These are phyloP conservation scores for Paralichthys olivaceus DNA, from an alignment of 2,113 vertebrate genomes.

Conservation along the genomic window DNA sequence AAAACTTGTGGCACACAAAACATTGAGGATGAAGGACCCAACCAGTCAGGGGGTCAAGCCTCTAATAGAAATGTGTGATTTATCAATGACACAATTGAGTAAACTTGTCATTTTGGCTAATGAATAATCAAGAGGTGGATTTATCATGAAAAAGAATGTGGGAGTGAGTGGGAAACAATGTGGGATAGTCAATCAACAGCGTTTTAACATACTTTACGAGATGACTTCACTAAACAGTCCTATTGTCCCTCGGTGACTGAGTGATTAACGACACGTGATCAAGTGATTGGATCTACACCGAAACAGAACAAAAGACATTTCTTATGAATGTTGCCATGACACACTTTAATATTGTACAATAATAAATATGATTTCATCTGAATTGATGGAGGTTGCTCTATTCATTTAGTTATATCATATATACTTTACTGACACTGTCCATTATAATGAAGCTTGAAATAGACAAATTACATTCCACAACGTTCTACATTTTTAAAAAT, in stretches of 20 bases:
- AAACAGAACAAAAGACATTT: background rate
- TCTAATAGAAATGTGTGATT: no score
- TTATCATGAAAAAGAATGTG: background rate
- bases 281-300: background rate
- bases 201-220: background rate
- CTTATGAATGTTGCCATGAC: no score
- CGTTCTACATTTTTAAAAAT: no score
- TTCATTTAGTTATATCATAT: background rate
- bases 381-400: background rate
- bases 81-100: background rate
- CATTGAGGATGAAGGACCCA: no score
- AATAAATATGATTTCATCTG: no score
- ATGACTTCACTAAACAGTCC: background rate
- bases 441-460: background rate
- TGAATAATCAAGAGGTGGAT: background rate
- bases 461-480: background rate
- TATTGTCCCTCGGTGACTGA: no score
- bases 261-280: background rate
- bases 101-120: background rate
- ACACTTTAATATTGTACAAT: no score
- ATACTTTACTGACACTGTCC: background rate
- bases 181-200: slow-evolving; percentile 5
- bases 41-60: no score
- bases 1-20: no score
- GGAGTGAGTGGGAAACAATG: background rate